Evolutionary conservation across 2,113 vertebrate species (phyloP).

Genomic region (Neolamprologus fasciatus): DNA sequence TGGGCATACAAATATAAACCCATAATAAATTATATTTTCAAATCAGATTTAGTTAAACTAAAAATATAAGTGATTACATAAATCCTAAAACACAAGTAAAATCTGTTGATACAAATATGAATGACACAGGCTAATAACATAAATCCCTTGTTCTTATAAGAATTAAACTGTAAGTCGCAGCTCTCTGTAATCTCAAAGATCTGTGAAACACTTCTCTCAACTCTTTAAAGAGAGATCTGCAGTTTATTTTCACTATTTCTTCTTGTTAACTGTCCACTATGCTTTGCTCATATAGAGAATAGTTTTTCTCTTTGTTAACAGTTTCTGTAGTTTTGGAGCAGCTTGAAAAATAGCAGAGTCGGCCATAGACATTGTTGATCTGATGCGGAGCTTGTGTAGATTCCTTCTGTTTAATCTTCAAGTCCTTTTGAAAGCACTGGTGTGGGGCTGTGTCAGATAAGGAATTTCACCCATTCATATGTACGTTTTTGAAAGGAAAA

Average conservation of each 20-base stretch:
- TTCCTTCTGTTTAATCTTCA: not conserved
- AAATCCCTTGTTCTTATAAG: not conserved
- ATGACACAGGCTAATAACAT: not conserved
- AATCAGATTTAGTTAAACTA: not conserved
- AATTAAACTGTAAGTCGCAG: not conserved
- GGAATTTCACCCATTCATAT: not conserved
- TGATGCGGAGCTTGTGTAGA: not conserved
- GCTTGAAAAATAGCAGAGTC: not conserved
- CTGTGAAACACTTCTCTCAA: not conserved
- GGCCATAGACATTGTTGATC: not conserved
- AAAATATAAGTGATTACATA: not conserved
- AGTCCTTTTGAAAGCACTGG: not conserved
- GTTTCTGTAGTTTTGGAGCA: not conserved
- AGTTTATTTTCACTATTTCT: not conserved
- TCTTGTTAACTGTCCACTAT: not conserved
- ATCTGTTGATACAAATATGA: not conserved
- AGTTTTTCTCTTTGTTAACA: not conserved
- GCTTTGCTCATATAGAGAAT: not conserved
- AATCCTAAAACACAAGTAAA: rapidly evolving
- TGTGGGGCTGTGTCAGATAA: not conserved
- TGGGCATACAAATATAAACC: rapidly evolving
- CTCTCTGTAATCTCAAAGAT: not conserved
- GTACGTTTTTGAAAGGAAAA: not conserved
- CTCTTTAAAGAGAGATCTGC: not conserved
- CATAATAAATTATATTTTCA: not conserved